Evolutionary conservation across 1,140 invertebrate species (phyloP).

Genomic region (Triops cancriformis): DNA sequence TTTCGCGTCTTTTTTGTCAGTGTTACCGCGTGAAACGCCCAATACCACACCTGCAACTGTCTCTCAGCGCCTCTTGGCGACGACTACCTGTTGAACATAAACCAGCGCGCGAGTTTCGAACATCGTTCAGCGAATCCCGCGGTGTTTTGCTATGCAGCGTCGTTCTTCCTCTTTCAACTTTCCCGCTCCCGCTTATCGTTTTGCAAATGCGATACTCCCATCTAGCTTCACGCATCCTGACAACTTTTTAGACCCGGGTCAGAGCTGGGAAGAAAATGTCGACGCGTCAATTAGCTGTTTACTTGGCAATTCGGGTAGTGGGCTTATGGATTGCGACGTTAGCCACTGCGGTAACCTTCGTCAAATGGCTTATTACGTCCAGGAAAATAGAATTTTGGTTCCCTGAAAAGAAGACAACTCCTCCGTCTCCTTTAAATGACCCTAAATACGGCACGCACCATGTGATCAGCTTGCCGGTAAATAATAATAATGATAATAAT

Average conservation of each 20-base stretch:
- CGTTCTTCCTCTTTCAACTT: too few species aligned
- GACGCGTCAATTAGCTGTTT: neutral
- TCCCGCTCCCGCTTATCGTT: too few species aligned
- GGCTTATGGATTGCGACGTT: neutral
- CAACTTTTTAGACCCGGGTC: too few species aligned
- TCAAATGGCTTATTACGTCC: neutral
- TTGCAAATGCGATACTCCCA: too few species aligned
- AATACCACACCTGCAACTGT: neutral
- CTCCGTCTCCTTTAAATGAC: neutral
- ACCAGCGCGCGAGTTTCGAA: neutral
- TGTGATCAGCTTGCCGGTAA: neutral
- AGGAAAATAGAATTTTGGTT: neutral
- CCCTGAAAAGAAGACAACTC: neutral
- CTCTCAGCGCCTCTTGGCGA: neutral
- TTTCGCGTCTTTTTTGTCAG: conserved; percentile 2
- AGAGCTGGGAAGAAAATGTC: neutral
- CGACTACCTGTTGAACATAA: neutral
- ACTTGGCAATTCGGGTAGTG: neutral
- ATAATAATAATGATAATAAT: neutral
- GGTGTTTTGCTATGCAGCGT: too few species aligned
- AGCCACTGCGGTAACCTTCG: neutral
- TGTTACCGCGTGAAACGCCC: neutral
- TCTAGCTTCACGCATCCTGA: too few species aligned
- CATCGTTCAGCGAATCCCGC: too few species aligned
- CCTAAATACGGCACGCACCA: neutral